phyloP scores from a whole-genome alignment of 1,140 invertebrate species.

The Pissodes strobi region DNA sequence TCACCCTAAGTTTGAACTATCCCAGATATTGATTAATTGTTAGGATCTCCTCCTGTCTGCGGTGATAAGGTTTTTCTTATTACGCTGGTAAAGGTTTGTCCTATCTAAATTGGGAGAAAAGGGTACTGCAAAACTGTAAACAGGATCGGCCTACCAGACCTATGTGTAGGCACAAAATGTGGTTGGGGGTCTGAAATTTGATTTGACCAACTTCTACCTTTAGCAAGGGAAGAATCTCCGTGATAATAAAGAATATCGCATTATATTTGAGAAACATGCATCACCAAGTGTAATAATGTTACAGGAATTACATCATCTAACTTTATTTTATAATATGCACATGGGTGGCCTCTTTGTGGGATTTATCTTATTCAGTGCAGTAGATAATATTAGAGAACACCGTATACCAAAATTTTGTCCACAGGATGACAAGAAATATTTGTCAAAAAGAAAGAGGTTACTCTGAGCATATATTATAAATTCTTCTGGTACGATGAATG shows the following conservation, averaged over 20 bases:
- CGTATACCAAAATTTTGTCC: too few species aligned
- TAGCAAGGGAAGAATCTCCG: conserved; percentile 44
- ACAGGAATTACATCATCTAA: conserved; percentile 19
- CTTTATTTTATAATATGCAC: conserved; percentile 33
- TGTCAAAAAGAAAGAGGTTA: too few species aligned
- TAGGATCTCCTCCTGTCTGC: too few species aligned
- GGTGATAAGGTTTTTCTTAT: too few species aligned
- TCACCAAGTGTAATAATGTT: conserved; percentile 39
- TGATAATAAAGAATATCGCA: conserved; percentile 27
- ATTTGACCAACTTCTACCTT: conserved; percentile 30
- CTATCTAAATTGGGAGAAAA: too few species aligned
- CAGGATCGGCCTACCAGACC: too few species aligned
- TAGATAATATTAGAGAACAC: conserved; percentile 39
- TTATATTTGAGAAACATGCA: conserved; percentile 39
- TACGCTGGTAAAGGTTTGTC: too few species aligned
- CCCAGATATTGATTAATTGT: too few species aligned
- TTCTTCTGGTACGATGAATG: conserved; percentile 21
- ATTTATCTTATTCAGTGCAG: conserved; percentile 21
- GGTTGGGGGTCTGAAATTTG: conserved; percentile 18
- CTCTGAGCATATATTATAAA: conserved; percentile 13
- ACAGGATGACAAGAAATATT: too few species aligned
- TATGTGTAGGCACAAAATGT: conserved; percentile 37
- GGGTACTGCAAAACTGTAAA: too few species aligned
- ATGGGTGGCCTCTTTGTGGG: conserved; percentile 40
- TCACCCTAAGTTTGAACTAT: too few species aligned